Base-by-base conservation (phyloP, 2,888 invertebrate genomes). In the Tigriopus californicus region DNA sequence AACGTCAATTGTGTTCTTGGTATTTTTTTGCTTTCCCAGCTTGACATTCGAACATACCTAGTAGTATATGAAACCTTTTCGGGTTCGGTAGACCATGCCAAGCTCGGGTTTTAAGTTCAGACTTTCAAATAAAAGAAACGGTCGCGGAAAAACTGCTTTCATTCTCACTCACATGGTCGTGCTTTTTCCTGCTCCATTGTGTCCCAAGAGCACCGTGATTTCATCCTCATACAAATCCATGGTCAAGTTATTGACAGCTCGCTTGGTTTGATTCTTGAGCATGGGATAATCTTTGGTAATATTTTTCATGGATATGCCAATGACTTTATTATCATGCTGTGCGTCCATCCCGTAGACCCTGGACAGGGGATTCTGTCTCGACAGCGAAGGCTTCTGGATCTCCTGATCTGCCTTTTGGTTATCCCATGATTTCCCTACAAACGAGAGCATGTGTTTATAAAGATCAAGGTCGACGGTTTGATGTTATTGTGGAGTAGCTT, bases 141-240 rank as follows among this genome's bases (percentile, higher is more conserved):
- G n/a, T n/a, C n/a, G n/a, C 33, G 33, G 33, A 13, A 53, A 41
- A 41, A 25, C 6, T 41, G 33, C 6, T 20, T 46, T 24, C 3
- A 2, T 24, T 15, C n/a, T 18, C 11, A 62, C 62, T 61, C 33
- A 63, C 63, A 63, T 62, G 15, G 60, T 48, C 1, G 63, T 63
- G 11, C 61, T 62, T 44, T 63, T 63, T 11, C 63, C 63, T 20
- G 63, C 63, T 8, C 63, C 63, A 52, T 63, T 63, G 44, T 63
- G 62, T 3, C 63, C 63, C 25, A 63, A 61, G 2, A 63, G 57
- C 1, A 54, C 61, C 12, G 60, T 13, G 6, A 63, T 53, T 47
- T 62, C 61, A 1, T 61, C 62, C 24, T 61, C 58, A 20, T 63
- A 58, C 12, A 63, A 59, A 18, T 62, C 61, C 25, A 63, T 40